Conservation (phyloP, 2,888 invertebrate species). For the Apamea epomidion region DNA sequence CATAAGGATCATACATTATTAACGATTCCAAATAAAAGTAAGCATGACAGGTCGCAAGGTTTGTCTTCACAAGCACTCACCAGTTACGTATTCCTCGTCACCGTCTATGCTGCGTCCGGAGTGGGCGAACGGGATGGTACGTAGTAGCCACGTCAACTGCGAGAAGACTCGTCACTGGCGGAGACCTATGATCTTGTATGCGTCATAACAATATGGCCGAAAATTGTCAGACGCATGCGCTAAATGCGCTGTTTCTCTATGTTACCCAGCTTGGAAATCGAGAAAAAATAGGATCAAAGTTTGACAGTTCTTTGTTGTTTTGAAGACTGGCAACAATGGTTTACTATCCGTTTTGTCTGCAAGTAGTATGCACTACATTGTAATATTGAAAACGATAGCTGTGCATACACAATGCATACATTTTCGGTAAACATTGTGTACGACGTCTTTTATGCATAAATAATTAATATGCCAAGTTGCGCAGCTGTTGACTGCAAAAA, state of each 20-base stretch:
- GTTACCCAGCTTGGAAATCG: slow-evolving; percentile 57
- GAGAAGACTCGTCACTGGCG: slow-evolving; percentile 96
- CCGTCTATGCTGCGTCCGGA: slow-evolving; percentile 98
- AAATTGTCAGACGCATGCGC: slow-evolving; percentile 89
- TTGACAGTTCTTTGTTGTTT: slow-evolving; percentile 35
- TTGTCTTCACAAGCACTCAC: slow-evolving; percentile 93
- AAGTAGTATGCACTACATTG: not conserved
- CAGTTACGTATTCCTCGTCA: slow-evolving; percentile 99
- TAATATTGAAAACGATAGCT: too few relatives aligned
- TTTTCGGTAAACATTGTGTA: too few relatives aligned
- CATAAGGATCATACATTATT: slow-evolving; percentile 82
- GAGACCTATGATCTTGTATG: slow-evolving; percentile 94
- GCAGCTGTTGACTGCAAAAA: too few relatives aligned
- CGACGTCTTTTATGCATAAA: too few relatives aligned
- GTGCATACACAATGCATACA: too few relatives aligned
- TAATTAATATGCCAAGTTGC: too few relatives aligned
- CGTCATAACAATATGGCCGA: slow-evolving; percentile 94
- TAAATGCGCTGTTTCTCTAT: slow-evolving; percentile 62
- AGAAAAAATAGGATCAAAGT: slow-evolving; percentile 10
- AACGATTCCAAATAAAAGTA: slow-evolving; percentile 86
- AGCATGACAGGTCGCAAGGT: slow-evolving; percentile 90
- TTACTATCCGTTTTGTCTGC: not conserved
- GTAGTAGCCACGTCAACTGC: slow-evolving; percentile 98
- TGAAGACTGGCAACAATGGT: slow-evolving; percentile 15
- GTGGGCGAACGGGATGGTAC: slow-evolving; percentile 97